These are phyloP conservation scores for Cremastinae sp. DNA, from an alignment of 2,888 invertebrate species.

Conservation along the genomic window DNA sequence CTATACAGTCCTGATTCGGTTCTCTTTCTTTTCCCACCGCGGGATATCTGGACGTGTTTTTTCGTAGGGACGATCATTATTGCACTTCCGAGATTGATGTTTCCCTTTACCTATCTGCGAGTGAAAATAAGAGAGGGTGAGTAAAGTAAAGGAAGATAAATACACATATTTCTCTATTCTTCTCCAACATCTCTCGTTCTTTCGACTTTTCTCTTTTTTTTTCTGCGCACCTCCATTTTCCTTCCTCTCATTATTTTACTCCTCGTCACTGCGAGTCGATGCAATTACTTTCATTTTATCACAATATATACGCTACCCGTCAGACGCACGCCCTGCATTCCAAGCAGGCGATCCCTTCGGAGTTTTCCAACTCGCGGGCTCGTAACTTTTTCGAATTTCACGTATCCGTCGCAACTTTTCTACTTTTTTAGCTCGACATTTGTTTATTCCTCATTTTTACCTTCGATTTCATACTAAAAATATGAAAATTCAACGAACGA, in stretches of 20 bases:
- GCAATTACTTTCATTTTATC: slow-evolving; percentile 54
- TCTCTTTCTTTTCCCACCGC: slow-evolving; percentile 4
- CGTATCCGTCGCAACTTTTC: not conserved
- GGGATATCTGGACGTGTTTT: slow-evolving; percentile 33
- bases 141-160: not conserved
- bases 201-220: slow-evolving; percentile 24
- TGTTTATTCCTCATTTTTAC: too few species aligned
- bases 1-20: slow-evolving; percentile 14
- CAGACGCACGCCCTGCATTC: slow-evolving; percentile 42
- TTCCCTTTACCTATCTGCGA: not conserved
- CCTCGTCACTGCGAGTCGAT: not conserved
- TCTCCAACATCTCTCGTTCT: too few species aligned
- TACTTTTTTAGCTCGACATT: too few species aligned
- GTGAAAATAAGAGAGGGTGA: slow-evolving; percentile 7
- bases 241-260: too few species aligned
- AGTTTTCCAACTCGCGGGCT: too few species aligned
- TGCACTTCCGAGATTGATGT: slow-evolving; percentile 50
- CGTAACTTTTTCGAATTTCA: not conserved
- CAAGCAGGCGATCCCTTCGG: slow-evolving; percentile 39
- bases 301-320: slow-evolving; percentile 47
- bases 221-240: too few species aligned
- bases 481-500: too few species aligned
- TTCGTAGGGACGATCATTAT: slow-evolving; percentile 35
- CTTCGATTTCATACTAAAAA: too few species aligned
- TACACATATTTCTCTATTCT: too few species aligned